These are phyloP conservation scores for Haemorhous mexicanus DNA, from an alignment of 2,113 vertebrate genomes.

Conservation along the genomic window DNA sequence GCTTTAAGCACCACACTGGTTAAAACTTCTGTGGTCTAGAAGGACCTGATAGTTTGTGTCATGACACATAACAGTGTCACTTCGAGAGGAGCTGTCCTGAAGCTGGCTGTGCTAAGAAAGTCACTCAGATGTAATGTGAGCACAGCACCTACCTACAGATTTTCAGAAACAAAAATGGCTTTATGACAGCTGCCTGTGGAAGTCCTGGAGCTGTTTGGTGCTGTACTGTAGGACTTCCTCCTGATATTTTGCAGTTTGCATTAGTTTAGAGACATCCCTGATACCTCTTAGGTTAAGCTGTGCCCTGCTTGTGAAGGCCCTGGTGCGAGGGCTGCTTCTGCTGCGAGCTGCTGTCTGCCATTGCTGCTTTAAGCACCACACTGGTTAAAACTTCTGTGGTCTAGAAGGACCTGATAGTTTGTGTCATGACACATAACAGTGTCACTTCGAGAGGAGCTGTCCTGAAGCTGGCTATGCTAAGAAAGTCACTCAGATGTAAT, in stretches of 20 bases:
- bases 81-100: not conserved
- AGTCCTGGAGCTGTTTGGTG: not conserved
- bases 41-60: not conserved
- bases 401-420: not conserved
- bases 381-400: not conserved
- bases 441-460: not conserved
- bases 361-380: not conserved
- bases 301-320: not conserved
- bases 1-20: not conserved
- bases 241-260: conserved; percentile 5
- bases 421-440: accelerated
- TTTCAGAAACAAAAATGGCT: not conserved
- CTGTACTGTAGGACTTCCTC: not conserved
- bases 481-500: not conserved
- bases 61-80: accelerated
- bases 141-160: not conserved
- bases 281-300: not conserved
- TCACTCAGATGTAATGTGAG: not conserved
- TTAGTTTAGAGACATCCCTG: not conserved
- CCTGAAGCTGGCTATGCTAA: not conserved
- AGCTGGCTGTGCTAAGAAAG: not conserved
- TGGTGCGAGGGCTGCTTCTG: not conserved
- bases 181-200: not conserved
- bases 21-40: not conserved
- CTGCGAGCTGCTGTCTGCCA: not conserved